Evolutionary conservation across 2,113 vertebrate genomes (phyloP), one percentile per base, ranked within the genome.

Genomic region (Nettapus auritus): DNA sequence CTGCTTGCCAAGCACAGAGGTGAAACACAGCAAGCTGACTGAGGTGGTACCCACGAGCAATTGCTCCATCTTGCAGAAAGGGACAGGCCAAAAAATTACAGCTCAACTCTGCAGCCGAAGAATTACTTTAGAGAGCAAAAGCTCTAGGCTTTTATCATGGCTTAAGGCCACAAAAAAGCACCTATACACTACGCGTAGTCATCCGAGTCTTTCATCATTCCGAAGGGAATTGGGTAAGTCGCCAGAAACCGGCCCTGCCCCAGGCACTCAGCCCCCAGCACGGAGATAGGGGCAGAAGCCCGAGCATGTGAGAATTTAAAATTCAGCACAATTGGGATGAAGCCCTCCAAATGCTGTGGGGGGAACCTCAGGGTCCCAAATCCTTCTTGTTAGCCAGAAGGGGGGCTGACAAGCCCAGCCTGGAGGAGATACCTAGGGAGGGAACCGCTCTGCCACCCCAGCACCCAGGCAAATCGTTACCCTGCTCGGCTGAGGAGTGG

Each of bases 251-350:
- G 20, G 46, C 20, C 46, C 46, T 48, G 46, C 46, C 46, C 46
- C 20, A 11, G 20, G 46, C 46, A 48, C 46, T 48, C 46, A 48
- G 20, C 46, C 46, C 46, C 46, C 20, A 21, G 46, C 46, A 48
- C 21, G 20, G 46, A 48, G 62, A 13, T 18, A 60, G 13, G 7
- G 19, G 36, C 64, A 44, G 26, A 20, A 22, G 13, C 75, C 8
- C 0, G 6, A 73, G 69, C 69, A 26, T 1, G 50, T 3, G 21
- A 20, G 38, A 31, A 21, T 57, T 55, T 71, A n/a, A 3, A 25
- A 6, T 0, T 1, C 4, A 50, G 78, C 0, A 11, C 0, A 2
- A 34, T 0, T 59, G 40, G 46, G 40, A 60, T 3, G 5, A 17
- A 59, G 21, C 40, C 20, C 60, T 40, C 38, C 29, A 3, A 29